phyloP scores from a whole-genome alignment of 2,888 invertebrate species.

The Julus scanicus region DNA sequence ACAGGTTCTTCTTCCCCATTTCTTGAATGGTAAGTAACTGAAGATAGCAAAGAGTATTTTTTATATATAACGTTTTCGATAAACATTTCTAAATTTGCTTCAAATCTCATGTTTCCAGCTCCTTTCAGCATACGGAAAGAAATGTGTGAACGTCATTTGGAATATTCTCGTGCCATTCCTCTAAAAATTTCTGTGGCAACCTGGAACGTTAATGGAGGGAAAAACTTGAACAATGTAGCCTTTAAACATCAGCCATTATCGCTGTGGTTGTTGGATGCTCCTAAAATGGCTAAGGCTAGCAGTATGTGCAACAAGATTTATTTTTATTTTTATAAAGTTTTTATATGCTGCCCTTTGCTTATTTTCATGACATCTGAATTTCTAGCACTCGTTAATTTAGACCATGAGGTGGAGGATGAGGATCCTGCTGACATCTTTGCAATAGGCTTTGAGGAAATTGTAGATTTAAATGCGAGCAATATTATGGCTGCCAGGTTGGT shows the following conservation, averaged over 20 bases:
- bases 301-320: constrained; percentile 49
- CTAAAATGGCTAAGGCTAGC: constrained; percentile 69
- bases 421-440: constrained; percentile 92
- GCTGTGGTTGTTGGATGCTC: constrained; percentile 91
- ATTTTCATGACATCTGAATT: constrained; percentile 58
- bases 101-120: constrained; percentile 67
- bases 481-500: constrained; percentile 88
- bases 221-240: constrained; percentile 97
- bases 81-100: neutral
- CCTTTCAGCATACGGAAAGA: constrained; percentile 84
- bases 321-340: neutral
- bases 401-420: constrained; percentile 66
- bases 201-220: constrained; percentile 99
- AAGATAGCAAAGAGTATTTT: neutral
- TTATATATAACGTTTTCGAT: too few species aligned
- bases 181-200: constrained; percentile 91
- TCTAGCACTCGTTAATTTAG: constrained; percentile 66
- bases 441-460: constrained; percentile 98
- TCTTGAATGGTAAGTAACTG: constrained; percentile 76
- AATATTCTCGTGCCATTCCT: constrained; percentile 78
- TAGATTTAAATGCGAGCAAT: constrained; percentile 97
- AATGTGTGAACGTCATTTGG: constrained; percentile 84
- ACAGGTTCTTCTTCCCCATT: constrained; percentile 84
- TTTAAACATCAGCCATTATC: constrained; percentile 85
- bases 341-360: constrained; percentile 16